Evolutionary conservation across 2,797 vertebrate genomes (phyloP).

Genomic region (Enteromius thamalakanensis): DNA sequence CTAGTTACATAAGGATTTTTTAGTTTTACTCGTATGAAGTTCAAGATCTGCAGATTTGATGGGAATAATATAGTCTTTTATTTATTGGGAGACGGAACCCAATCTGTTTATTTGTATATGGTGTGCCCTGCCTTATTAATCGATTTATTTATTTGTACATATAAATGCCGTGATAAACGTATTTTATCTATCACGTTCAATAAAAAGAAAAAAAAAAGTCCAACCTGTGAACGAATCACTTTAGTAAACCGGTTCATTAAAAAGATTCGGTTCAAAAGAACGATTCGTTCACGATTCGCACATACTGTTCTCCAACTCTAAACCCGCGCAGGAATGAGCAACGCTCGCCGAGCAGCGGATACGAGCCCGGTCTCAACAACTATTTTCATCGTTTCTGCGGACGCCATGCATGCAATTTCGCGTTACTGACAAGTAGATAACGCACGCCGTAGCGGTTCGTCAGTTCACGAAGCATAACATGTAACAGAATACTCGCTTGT

Average conservation of each 20-base stretch:
- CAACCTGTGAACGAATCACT: neutral
- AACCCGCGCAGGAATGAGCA: constrained; percentile 43
- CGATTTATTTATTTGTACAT: neutral
- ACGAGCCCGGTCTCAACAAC: neutral
- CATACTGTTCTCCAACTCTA: constrained; percentile 21
- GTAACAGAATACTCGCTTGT: constrained; percentile 14
- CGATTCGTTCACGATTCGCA: neutral
- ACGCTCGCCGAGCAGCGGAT: constrained; percentile 57
- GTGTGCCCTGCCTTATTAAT: neutral
- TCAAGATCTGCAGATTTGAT: neutral
- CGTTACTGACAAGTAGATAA: neutral
- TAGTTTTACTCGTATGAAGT: neutral
- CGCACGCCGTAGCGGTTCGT: neutral
- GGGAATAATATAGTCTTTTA: neutral
- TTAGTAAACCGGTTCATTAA: neutral
- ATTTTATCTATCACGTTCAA: neutral
- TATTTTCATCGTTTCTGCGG: neutral
- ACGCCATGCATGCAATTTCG: neutral
- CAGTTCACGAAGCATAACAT: constrained; percentile 7
- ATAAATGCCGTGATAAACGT: too few species aligned
- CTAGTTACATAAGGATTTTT: neutral
- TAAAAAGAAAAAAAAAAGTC: neutral
- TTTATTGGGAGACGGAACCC: neutral
- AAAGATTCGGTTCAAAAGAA: neutral
- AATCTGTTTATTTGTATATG: neutral